Base-by-base conservation (phyloP, 2,797 vertebrate species). In the Parotocinclus haroldoi region DNA sequence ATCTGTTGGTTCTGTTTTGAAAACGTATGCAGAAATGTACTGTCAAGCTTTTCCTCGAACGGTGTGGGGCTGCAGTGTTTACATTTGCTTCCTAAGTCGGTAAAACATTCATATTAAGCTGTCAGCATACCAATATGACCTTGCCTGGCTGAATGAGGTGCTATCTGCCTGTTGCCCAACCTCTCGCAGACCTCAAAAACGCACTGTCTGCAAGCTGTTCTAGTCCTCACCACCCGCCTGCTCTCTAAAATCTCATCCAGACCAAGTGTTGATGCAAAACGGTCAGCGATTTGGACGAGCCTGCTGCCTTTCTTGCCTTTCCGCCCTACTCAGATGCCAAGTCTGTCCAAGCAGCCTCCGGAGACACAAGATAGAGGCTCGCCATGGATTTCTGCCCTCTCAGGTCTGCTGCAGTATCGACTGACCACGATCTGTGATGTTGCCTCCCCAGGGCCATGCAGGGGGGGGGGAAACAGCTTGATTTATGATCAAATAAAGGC, bases 401-500 rank as follows among this genome's bases (percentile, higher is more conserved):
- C 63, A 63, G 64, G 50, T 52, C 64, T 67, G 40, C 52, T 12
- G 39, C 58, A 27, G 58, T 72, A 71, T 72, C 46, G 59, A 71
- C 68, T 46, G 48, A 48, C 13, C 55, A 63, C 75, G 74, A 76
- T 79, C 78, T 66, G 68, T 79, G 74, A 77, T 72, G 68, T 72
- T 75, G 72, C 56, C 72, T 71, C 76, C 63, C 56, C 55, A 72
- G 78, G 53, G 53, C 53, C 7, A 37, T 38, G 62, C 76, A 55
- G 58, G 38, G 10, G 66, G 72, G n/a, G 63, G 58, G 10, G 60
- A 69, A 78, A 79, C 56, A 52, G 9, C 27, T 63, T 79, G 80
- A 87, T 88, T 87, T 86, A 86, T 55, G 62, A 75, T 77, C 77
- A 76, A 81, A 85, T 82, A 81, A 83, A 79, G 55, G 16, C 63